phyloP scores from a whole-genome alignment of 1,140 invertebrate genomes.

The Acyrthosiphon pisum region DNA sequence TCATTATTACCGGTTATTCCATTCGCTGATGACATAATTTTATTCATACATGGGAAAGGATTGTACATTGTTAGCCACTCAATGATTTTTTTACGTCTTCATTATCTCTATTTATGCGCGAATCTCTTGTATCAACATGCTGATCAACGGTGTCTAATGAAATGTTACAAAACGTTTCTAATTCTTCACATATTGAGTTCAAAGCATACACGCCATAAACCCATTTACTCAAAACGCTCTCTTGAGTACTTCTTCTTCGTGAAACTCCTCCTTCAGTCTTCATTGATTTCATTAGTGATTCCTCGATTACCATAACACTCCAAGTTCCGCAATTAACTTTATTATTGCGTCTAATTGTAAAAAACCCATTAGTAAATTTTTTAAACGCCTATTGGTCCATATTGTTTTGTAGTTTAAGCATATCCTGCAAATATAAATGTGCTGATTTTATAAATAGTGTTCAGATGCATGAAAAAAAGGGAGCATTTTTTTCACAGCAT shows the following conservation, averaged over 20 bases:
- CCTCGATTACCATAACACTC: too few species aligned
- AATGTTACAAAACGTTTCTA: not conserved
- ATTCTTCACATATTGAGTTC: not conserved
- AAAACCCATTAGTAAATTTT: too few species aligned
- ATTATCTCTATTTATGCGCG: not conserved
- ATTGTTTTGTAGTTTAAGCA: too few species aligned
- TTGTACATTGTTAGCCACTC: not conserved
- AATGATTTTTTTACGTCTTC: not conserved
- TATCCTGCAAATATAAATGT: too few species aligned
- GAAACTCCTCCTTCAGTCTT: not conserved
- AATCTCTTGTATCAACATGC: not conserved
- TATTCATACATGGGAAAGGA: not conserved
- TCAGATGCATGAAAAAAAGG: too few species aligned
- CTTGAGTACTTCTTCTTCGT: not conserved
- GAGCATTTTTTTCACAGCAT: not conserved
- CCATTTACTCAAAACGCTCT: not conserved
- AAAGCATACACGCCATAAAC: not conserved
- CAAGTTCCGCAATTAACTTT: too few species aligned
- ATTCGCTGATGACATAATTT: not conserved
- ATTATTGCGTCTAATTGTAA: too few species aligned
- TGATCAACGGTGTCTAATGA: not conserved
- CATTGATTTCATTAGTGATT: too few species aligned
- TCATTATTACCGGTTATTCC: not conserved
- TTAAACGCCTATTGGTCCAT: too few species aligned
- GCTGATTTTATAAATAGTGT: too few species aligned